phyloP scores from a whole-genome alignment of 2,888 invertebrate genomes.

The Meliscaeva auricollis region DNA sequence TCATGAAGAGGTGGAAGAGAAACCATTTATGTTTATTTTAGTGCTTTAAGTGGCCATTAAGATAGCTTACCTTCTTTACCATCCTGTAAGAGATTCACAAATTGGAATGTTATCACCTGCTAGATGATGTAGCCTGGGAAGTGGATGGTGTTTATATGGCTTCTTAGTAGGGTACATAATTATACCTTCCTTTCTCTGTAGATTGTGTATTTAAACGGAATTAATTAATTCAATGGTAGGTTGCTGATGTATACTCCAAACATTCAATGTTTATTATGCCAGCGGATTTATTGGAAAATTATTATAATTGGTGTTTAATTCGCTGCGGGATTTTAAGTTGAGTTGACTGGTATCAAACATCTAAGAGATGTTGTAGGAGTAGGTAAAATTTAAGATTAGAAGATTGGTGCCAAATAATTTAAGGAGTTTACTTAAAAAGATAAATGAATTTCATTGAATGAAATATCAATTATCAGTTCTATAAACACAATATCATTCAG shows the following conservation, averaged over 20 bases:
- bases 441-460: no score
- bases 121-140: constrained; percentile 12
- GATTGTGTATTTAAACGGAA: constrained; percentile 14
- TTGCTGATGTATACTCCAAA: constrained; percentile 54
- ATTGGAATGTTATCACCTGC: constrained; percentile 69
- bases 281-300: constrained; percentile 44
- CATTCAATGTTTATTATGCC: constrained; percentile 46
- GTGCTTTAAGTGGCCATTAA: constrained; percentile 71
- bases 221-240: constrained; percentile 67
- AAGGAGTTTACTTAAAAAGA: no score
- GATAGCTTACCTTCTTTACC: constrained; percentile 27
- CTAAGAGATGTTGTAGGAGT: no score
- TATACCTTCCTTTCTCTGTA: not conserved
- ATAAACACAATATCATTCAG: no score
- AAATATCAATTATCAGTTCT: no score
- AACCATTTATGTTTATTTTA: constrained; percentile 75
- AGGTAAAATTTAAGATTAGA: no score
- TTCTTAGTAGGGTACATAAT: not conserved
- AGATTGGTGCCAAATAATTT: no score
- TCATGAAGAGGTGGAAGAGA: constrained; percentile 47
- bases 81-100: constrained; percentile 39
- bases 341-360: not conserved
- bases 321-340: not conserved
- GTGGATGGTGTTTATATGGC: not conserved
- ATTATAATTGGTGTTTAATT: constrained; percentile 1